phyloP scores from a whole-genome alignment of 2,113 vertebrate species.

The Strix uralensis region DNA sequence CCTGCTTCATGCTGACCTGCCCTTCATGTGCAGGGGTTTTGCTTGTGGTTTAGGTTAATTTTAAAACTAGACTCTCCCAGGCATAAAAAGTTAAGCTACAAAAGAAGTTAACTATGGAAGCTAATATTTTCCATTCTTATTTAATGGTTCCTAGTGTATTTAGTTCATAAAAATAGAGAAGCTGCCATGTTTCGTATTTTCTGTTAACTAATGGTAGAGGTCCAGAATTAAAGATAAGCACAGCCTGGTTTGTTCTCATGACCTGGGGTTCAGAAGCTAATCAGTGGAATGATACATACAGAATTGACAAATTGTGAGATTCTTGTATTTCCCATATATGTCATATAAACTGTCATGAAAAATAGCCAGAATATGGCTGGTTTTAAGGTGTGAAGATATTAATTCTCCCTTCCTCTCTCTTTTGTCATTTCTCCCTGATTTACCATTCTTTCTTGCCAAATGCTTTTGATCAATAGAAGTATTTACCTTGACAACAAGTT shows the following conservation, averaged over 20 bases:
- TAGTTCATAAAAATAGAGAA: neutral
- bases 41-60: neutral
- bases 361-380: neutral
- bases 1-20: neutral
- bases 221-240: neutral
- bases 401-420: neutral
- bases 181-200: neutral
- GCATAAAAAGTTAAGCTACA: neutral
- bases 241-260: neutral
- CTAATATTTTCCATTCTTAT: neutral
- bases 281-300: neutral
- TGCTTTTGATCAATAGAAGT: conserved; percentile 26
- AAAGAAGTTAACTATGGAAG: neutral
- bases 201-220: neutral
- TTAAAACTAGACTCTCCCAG: neutral
- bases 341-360: neutral
- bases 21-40: neutral
- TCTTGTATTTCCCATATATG: neutral
- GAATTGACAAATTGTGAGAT: neutral
- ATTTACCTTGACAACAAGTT: conserved; percentile 67
- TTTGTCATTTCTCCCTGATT: conserved; percentile 3
- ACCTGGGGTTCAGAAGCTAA: neutral
- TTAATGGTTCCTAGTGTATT: neutral
- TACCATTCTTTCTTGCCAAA: conserved; percentile 64
- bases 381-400: neutral